A percentile compares a stretch with the other conserved stretches of the same genome.
phyloP scores from a whole-genome alignment of 2,113 vertebrate genomes.

The Lasiurus cinereus region DNA sequence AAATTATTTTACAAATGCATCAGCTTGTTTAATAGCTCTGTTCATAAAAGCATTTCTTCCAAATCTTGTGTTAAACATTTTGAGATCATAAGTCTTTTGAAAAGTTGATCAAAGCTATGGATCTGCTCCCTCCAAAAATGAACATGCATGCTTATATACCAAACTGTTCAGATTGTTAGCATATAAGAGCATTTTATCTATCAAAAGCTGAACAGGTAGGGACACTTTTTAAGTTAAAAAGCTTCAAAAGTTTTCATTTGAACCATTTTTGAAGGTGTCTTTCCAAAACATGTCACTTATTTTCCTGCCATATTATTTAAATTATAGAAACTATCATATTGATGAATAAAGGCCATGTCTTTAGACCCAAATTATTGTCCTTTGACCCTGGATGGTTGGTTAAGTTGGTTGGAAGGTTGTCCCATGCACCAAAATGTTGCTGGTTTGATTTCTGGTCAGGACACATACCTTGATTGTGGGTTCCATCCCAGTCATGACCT shows the following conservation, averaged over 20 bases:
- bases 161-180: background rate
- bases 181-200: constrained; percentile 23
- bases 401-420: background rate
- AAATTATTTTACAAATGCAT: constrained; percentile 23
- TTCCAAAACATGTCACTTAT: background rate
- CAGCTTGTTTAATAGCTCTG: background rate
- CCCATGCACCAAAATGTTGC: background rate
- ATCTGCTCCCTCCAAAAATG: background rate
- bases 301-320: background rate
- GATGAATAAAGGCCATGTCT: background rate
- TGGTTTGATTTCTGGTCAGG: too few species aligned
- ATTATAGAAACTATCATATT: background rate
- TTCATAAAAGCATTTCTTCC: constrained; percentile 17
- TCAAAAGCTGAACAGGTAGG: background rate
- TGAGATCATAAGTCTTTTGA: constrained; percentile 31
- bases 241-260: background rate
- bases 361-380: background rate
- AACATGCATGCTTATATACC: background rate
- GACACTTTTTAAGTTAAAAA: constrained; percentile 22
- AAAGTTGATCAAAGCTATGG: background rate
- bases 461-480: too few species aligned
- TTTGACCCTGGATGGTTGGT: background rate
- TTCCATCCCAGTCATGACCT: too few species aligned
- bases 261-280: constrained; percentile 43
- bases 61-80: background rate